Evolutionary conservation across 2,113 vertebrate species (phyloP), one percentile per base, ranked within the genome.

Genomic region (Chrysochloris asiatica): DNA sequence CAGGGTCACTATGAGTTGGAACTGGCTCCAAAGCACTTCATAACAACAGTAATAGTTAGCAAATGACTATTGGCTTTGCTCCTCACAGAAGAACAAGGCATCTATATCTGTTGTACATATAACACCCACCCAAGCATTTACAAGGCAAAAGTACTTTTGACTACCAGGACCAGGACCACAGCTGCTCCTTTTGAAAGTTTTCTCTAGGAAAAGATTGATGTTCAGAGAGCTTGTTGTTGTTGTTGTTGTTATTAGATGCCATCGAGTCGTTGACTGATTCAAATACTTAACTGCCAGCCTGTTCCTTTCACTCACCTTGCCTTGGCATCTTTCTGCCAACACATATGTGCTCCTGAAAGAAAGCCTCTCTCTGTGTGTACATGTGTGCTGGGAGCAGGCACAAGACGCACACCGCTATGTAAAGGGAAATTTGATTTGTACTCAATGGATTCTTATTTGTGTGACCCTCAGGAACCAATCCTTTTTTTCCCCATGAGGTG

Each of bases 261-360:
- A 71, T 79, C 14, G 14, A 89, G 41, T 59, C 80, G 95, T 82
- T 95, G 79, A 90, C 73, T 19, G 0, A 95, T 83, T 92, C 79
- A 93, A 83, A 95, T 30, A 84, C 56, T 91, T n/a, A 95, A 93
- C 72, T 95, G 93, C 91, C 95, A 97, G 93, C 45, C 83, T 90
- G 81, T 84, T 82, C 85, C 93, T 56, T 59, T 91, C 52, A 67
- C 78, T 88, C 67, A 71, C 90, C 90, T 93, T n/a, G n/a, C n/a
- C n/a, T n/a, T 4, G 30, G 94, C 95, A 93, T 59, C 89, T 81
- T 89, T 91, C 67, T 96, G 94, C 92, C 88, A 91, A 88, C 86
- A 85, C 92, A 83, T 81, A 83, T 94, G 94, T 73, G 95, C 4
- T 0, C 73, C 50, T 93, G 91, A 95, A 92, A 93, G 83, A 73